Percentiles rank a stretch among this genome's conserved stretches.
Conservation (phyloP, 1,140 invertebrate species). For the Drosophila watanabei region DNA sequence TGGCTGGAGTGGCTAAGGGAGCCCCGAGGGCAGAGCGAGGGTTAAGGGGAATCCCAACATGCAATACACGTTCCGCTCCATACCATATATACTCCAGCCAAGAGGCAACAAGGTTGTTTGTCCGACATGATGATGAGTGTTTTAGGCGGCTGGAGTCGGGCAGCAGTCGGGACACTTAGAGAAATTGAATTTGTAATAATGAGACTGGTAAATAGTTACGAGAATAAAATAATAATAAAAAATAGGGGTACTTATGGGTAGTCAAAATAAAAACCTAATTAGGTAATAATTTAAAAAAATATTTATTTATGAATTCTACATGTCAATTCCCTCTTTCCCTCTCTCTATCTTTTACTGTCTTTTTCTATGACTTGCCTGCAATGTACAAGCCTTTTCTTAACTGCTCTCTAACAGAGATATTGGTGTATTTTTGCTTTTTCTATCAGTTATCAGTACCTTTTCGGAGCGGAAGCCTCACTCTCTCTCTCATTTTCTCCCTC, state of each 20-base stretch:
- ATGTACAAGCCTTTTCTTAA: too few relatives aligned
- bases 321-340: too few relatives aligned
- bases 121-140: conserved; percentile 82
- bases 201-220: neutral
- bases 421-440: too few relatives aligned
- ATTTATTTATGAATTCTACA: too few relatives aligned
- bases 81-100: conserved; percentile 35
- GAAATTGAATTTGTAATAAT: neutral
- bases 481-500: too few relatives aligned
- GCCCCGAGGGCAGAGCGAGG: conserved; percentile 30
- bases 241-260: neutral
- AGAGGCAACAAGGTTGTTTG: conserved; percentile 81
- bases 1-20: conserved; percentile 24
- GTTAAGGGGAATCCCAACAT: conserved; percentile 18
- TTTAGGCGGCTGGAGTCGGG: conserved; percentile 69
- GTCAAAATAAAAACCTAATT: too few relatives aligned
- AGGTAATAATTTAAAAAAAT: too few relatives aligned
- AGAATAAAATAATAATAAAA: neutral
- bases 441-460: too few relatives aligned
- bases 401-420: too few relatives aligned
- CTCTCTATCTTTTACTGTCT: too few relatives aligned
- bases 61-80: conserved; percentile 32
- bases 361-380: too few relatives aligned
- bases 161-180: conserved; percentile 27
- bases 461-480: too few relatives aligned